Percentiles rank a stretch among this genome's conserved stretches.
phyloP scores from a whole-genome alignment of 2,113 vertebrate species.

The Bolborhynchus lineola region DNA sequence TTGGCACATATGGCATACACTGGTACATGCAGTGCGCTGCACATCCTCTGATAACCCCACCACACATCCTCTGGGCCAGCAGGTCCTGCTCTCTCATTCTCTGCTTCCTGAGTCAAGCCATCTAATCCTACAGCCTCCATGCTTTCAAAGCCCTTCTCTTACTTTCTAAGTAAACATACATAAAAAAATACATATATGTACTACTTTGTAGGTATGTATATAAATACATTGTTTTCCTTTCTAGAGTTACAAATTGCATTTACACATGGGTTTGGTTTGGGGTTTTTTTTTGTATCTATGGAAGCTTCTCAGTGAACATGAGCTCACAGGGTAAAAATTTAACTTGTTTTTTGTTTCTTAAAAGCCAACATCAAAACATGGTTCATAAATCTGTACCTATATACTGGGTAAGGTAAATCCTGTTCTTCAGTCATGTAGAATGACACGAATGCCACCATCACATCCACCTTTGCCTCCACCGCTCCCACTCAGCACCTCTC shows the following conservation, averaged over 20 bases:
- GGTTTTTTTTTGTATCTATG: neutral
- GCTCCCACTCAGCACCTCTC: neutral
- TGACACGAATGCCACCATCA: neutral
- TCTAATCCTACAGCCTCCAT: neutral
- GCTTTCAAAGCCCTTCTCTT: neutral
- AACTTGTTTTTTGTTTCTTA: neutral
- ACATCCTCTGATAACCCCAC: neutral
- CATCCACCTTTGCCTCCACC: neutral
- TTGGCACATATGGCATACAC: neutral
- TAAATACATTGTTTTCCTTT: neutral
- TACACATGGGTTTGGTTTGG: neutral
- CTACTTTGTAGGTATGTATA: neutral
- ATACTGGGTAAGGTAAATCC: neutral
- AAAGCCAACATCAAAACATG: constrained; percentile 50
- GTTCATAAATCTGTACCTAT: neutral
- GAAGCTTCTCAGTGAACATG: neutral
- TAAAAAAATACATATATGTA: neutral
- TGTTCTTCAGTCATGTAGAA: neutral
- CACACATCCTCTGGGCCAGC: neutral
- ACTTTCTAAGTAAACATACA: neutral
- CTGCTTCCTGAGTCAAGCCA: neutral
- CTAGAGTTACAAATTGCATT: neutral
- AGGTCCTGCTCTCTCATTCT: neutral
- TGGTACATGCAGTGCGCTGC: neutral
- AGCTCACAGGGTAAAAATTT: neutral